Base-by-base conservation (phyloP, 2,797 vertebrate species). In the Pelobates cultripes region DNA sequence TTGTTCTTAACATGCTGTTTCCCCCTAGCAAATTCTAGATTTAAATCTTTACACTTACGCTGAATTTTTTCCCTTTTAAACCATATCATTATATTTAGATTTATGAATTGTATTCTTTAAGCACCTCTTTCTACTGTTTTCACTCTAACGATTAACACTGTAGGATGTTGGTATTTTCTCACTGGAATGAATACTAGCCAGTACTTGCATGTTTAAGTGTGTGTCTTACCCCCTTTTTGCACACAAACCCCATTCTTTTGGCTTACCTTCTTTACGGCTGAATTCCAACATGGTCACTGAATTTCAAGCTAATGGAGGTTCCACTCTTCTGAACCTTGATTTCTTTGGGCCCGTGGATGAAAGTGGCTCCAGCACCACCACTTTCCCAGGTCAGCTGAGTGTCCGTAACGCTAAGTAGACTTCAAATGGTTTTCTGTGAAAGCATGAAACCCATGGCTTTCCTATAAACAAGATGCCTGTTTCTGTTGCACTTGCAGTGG, bases 261-360 rank as follows among this genome's bases (percentile, higher is more conserved):
- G 89, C 94, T 91, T 93, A 83, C 89, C 92, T 92, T 93, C 93
- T 94, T 90, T 94, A 92, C 93, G 92, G 88, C 89, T 95, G 93
- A 91, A 92, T 92, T 91, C 92, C 94, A 94, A 93, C 93, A 93
- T 82, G 93, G 91, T 94, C 93, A 92, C 92, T 94, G 91, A 93
- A 92, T 93, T 92, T 89, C 92, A 96, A 99, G 97, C 96, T 92
- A 98, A 96, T 90, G 98, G 97, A 94, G 95, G 91, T 91, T 93
- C 92, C 93, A 93, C 97, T 96, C 92, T 95, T 88, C 93, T 98
- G 91, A 95, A 96, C 93, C 94, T 98, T 92, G 95, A 98, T 95
- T 96, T 95, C 93, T 98, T 97, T 96, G 96, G 96, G 91, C 94
- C 94, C 85, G 94, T 94, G 94, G 95, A 97, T 93, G 95, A 95